Evolutionary conservation across 2,797 vertebrate species (phyloP).

Genomic region (Enteromius argenteus): DNA sequence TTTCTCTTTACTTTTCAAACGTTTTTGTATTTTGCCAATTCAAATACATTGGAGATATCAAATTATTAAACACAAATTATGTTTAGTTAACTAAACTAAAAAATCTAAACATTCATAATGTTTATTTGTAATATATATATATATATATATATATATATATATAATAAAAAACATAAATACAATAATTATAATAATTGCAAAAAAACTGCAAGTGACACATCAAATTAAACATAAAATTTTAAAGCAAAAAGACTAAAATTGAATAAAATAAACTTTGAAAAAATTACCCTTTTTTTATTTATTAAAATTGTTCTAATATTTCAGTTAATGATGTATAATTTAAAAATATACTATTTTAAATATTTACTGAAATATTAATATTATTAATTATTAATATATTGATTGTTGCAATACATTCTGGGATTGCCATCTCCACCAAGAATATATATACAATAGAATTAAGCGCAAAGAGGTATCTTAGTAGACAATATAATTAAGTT

Average conservation of each 20-base stretch:
- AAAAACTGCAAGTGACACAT: not conserved
- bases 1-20: not conserved
- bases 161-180: no score
- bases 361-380: not conserved
- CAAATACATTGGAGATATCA: not conserved
- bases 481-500: constrained; percentile 14
- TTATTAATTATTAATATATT: no score
- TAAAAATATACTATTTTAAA: not conserved
- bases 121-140: no score
- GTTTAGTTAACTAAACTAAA: not conserved
- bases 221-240: not conserved
- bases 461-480: not conserved
- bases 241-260: not conserved
- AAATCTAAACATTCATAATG: not conserved
- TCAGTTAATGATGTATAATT: no score
- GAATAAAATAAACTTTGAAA: no score
- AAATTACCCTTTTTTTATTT: not conserved
- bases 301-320: not conserved
- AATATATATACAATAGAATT: not conserved
- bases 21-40: not conserved
- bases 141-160: no score
- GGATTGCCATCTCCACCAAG: not conserved
- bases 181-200: not conserved
- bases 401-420: not conserved
- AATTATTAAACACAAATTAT: not conserved